Evolutionary conservation across 2,797 vertebrate genomes (phyloP).

Genomic region (Tiaroga cobitis): DNA sequence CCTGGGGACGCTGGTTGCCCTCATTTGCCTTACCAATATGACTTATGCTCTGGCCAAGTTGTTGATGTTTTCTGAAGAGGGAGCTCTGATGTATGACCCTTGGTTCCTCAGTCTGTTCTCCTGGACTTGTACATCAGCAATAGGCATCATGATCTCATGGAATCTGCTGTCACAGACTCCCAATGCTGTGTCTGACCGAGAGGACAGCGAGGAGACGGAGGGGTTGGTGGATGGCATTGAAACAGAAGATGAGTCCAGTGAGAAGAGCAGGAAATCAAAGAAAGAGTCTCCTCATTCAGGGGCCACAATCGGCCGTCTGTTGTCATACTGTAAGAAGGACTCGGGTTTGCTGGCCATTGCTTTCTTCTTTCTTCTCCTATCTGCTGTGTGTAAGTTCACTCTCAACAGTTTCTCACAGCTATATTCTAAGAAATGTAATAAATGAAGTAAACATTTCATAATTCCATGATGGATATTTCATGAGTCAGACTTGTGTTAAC

Average conservation of each 20-base stretch:
- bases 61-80: constrained; percentile 87
- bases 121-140: constrained; percentile 85
- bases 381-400: constrained; percentile 86
- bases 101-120: constrained; percentile 88
- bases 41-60: constrained; percentile 87
- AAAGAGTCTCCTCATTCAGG: constrained; percentile 74
- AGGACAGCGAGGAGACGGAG: constrained; percentile 65
- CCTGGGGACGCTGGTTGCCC: constrained; percentile 70
- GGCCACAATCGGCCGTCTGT: constrained; percentile 88
- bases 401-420: background rate
- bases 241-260: constrained; percentile 59
- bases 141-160: constrained; percentile 80
- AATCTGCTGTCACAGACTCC: constrained; percentile 76
- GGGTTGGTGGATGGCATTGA: constrained; percentile 66
- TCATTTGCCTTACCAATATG: constrained; percentile 80
- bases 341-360: constrained; percentile 80
- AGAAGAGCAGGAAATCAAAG: constrained; percentile 30
- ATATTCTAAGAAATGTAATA: background rate
- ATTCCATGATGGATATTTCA: background rate
- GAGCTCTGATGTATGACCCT: constrained; percentile 75
- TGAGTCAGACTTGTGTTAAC: background rate
- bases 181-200: constrained; percentile 16
- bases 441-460: constrained; percentile 1
- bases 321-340: constrained; percentile 87
- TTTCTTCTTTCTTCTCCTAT: constrained; percentile 86